Percentiles rank a stretch among this genome's conserved stretches.
Conservation (phyloP, 2,797 vertebrate genomes). For the Xenops minutus region DNA sequence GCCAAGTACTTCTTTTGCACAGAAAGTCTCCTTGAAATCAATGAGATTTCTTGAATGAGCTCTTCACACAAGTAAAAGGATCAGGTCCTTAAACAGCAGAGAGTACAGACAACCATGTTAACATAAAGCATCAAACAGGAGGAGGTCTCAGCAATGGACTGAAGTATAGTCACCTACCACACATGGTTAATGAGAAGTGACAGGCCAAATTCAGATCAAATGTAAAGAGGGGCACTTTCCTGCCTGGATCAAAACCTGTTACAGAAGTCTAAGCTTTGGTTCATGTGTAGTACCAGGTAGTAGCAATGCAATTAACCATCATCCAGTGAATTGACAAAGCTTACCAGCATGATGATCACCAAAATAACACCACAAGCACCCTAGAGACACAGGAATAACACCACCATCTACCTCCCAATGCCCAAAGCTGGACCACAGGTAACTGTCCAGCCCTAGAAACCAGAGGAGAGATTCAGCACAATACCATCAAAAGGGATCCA, state of each 20-base stretch:
- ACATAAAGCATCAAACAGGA: constrained; percentile 16
- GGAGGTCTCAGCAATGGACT: neutral
- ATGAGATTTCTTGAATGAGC: constrained; percentile 45
- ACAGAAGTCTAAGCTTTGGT: neutral
- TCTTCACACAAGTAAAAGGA: constrained; percentile 49
- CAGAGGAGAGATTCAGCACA: neutral
- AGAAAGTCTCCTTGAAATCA: constrained; percentile 49
- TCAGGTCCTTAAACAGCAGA: constrained; percentile 38
- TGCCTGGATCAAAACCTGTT: constrained; percentile 6
- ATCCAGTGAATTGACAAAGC: neutral
- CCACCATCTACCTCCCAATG: neutral
- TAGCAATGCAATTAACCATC: neutral
- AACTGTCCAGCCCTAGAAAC: neutral
- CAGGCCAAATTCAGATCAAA: constrained; percentile 23
- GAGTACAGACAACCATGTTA: neutral
- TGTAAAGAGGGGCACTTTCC: neutral
- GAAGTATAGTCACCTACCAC: neutral
- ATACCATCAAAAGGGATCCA: neutral
- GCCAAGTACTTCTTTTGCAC: constrained; percentile 27
- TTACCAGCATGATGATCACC: neutral
- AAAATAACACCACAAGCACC: neutral
- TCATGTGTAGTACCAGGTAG: neutral
- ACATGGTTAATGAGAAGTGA: constrained; percentile 7
- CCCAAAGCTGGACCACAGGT: neutral
- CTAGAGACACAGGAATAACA: neutral